A percentile compares a stretch with the other conserved stretches of the same genome.
phyloP scores from a whole-genome alignment of 37 sponge, comb jelly and placozoan genomes.

The Halichondria panicea region DNA sequence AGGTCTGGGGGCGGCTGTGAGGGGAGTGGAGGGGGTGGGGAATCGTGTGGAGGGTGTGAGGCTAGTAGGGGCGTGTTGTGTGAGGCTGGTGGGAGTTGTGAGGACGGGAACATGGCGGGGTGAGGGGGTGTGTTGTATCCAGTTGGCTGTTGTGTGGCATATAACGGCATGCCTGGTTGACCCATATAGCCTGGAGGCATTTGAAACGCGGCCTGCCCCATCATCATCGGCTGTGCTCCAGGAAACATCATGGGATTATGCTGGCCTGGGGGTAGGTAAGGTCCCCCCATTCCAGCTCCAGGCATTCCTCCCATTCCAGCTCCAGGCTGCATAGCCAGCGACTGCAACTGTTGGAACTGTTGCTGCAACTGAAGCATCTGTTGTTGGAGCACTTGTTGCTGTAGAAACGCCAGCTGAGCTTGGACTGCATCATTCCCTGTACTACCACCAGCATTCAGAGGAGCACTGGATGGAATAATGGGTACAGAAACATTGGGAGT shows the following conservation, averaged over 20 bases:
- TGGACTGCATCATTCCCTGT: not conserved
- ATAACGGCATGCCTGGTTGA: too few relatives aligned
- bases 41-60: not conserved
- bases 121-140: too few relatives aligned
- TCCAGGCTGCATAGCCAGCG: not conserved
- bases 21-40: conserved; percentile 5
- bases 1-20: not conserved
- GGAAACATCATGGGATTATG: not conserved
- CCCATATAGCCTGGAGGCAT: too few relatives aligned
- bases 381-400: conserved; percentile 43
- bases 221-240: not conserved
- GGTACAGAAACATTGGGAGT: too few relatives aligned
- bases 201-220: too few relatives aligned
- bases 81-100: not conserved
- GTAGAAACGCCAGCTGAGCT: conserved; percentile 16
- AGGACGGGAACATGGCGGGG: too few relatives aligned
- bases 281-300: too few relatives aligned
- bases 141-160: too few relatives aligned
- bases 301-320: too few relatives aligned
- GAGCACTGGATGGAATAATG: not conserved
- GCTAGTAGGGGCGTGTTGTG: not conserved
- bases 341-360: conserved; percentile 9
- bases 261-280: not conserved
- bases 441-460: not conserved
- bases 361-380: conserved; percentile 13